Base-by-base conservation (phyloP, 2,797 vertebrate genomes). In the Siniperca undulata region DNA sequence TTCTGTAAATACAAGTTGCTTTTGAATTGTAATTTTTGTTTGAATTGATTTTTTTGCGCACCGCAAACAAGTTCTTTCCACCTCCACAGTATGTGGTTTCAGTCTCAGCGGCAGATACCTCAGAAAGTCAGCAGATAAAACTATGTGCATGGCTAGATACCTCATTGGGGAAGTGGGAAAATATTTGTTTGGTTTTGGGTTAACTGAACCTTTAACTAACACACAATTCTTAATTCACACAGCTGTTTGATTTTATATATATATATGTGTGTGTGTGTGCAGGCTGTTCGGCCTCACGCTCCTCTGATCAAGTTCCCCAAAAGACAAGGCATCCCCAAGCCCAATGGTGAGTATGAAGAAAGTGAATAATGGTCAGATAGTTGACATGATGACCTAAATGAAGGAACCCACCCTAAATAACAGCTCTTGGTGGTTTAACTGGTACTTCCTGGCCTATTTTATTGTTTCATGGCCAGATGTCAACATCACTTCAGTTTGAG, bases 241-340 rank as follows among this genome's bases (percentile, higher is more conserved):
- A 19, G 20, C 24, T 22, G 40, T 76, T 34, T 78, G 40, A 36
- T 70, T 40, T 40, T 69, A 2, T 78, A 2, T 75, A 17, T 61
- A 27, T 27, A 27, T 27, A 27, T 64, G 3, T 60, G 20, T 64
- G 22, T 60, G 14, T 71, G 70, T 68, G 73, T 50, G 27, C 90
- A 96, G 96, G 95, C 85, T 85, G 86, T 96, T 19, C 91, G 94
- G 78, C 95, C 96, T 86, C 96, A 91, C 69, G 56, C 94, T 17
- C 96, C 95, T 27, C 83, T 96, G 80, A 96, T 96, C 46, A 96
- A 95, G 86, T 96, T 96, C 70, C 96, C 96, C n/a, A 93, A 88
- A 44, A 93, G 96, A 67, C 83, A 85, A 1, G 89, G 65, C 9
- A 0, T 85, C 0, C 76, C 89, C 30, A 95, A 70, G 76, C 95